Base-by-base conservation (phyloP, 2,888 invertebrate species). In the Adelphocoris suturalis region DNA sequence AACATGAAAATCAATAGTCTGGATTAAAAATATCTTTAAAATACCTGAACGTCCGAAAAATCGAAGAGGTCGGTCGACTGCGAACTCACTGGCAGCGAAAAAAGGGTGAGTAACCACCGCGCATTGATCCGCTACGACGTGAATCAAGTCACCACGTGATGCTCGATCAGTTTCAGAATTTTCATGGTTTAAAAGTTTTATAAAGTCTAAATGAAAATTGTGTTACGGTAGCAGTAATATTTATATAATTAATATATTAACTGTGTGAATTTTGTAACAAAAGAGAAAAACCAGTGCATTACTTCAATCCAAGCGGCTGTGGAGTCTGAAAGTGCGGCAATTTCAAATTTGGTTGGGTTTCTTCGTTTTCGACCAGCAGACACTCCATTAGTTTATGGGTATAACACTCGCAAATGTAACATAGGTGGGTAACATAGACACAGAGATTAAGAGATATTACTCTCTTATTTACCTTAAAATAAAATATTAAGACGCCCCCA, bases 1-100 rank as follows among this genome's bases (percentile, higher is more conserved):
- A 52, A 52, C 1, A 52, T 5, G 12, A 52, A 52, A 52, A 13
- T 52, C 16, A 37, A 37, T 37, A 37, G 37, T 37, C 2, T 37
- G 7, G 37, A 7, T 0, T 13, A 48, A 52, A 23, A 52, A 52
- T 19, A 52, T 27, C 48, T 27, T 27, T 27, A 75, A 75, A 46
- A 68, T 86, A 86, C 86, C 86, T 86, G 61, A 12, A 75, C 23
- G 47, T 37, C 14, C 68, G 19, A 46, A 47, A 86, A 86, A 75
- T 68, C 86, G 86, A 75, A 57, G 75, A 55, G 55, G 68, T 48
- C 75, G 19, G 75, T 75, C 86, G 86, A 47, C 86, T 47, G 86
- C 46, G 23, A 75, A 75, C 23, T 86, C 75, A 75, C 86, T 68
- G 48, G 61, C 47, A 47, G 75, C 37, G 19, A 75, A 68, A 86